Conservation (phyloP, 2,797 vertebrate species). For the Artibeus lituratus region DNA sequence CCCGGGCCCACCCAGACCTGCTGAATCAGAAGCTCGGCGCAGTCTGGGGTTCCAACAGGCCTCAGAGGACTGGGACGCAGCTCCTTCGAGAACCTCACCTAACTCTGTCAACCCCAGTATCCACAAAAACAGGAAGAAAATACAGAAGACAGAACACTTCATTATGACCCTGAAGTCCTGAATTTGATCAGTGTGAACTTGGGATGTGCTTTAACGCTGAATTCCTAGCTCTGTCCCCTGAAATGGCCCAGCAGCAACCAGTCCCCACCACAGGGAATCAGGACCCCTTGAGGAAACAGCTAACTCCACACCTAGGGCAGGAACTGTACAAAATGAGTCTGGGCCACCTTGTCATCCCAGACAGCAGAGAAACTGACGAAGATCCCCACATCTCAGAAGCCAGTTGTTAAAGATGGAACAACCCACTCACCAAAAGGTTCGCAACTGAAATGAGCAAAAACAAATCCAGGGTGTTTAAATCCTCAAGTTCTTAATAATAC, state of each 20-base stretch:
- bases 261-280: neutral
- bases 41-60: neutral
- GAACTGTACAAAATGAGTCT: neutral
- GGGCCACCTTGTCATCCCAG: neutral
- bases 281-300: neutral
- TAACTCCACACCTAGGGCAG: neutral
- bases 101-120: neutral
- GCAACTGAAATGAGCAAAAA: neutral
- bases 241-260: neutral
- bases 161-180: neutral
- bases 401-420: neutral
- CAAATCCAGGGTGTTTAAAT: neutral
- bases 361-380: neutral
- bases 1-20: neutral
- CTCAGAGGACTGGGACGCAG: neutral
- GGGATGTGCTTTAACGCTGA: neutral
- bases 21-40: neutral
- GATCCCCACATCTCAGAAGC: neutral
- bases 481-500: neutral
- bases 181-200: neutral
- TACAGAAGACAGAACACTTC: neutral
- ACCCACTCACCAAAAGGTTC: fast-evolving
- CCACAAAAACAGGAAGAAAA: neutral
- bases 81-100: neutral
- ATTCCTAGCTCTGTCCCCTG: neutral